Evolutionary conservation across 2,888 invertebrate genomes (phyloP), one percentile per base, ranked within the genome.

Genomic region (Horisme vitalbata): DNA sequence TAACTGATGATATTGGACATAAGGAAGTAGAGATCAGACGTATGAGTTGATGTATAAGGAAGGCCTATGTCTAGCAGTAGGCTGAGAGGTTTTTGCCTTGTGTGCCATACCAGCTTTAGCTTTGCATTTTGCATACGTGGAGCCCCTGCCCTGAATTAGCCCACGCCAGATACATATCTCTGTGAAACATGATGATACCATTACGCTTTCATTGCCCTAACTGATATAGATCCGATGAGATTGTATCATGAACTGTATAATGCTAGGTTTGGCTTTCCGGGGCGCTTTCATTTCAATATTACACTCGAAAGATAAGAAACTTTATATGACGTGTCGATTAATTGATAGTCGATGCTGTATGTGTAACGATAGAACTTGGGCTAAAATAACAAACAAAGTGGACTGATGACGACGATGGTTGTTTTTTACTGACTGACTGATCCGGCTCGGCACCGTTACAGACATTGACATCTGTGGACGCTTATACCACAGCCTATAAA

Each of bases 171-270:
- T 70, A 56, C 20, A 30, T 36, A 68, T 68, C 64, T 44, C 12
- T 57, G 52, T 59, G 63, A 45, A 61, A 53, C 57, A 59, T 58
- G 64, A 71, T 65, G 60, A 61, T 58, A 59, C 45, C 28, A 63
- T 71, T 62, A 62, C 55, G 46, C 55, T 53, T 63, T 61, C 63
- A 63, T 60, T 66, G 56, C 52, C 52, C 48, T 48, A 56, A 49
- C 34, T 34, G 44, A 49, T 49, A 49, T 24, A 41, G 36, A 57
- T 59, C 55, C 52, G 49, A 34, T 46, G 45, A 11, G 55, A 55
- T 57, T 4, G 14, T 49, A 57, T 55, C 52, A 30, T 27, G 14
- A 31, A 37, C 33, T 35, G 35, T 26, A 34, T 45, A 43, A 35
- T 38, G 34, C 26, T 28, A 27, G 43, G 33, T 13, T 45, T 28